Conservation (phyloP, 2,888 invertebrate genomes). For the Volucella bombylans region DNA sequence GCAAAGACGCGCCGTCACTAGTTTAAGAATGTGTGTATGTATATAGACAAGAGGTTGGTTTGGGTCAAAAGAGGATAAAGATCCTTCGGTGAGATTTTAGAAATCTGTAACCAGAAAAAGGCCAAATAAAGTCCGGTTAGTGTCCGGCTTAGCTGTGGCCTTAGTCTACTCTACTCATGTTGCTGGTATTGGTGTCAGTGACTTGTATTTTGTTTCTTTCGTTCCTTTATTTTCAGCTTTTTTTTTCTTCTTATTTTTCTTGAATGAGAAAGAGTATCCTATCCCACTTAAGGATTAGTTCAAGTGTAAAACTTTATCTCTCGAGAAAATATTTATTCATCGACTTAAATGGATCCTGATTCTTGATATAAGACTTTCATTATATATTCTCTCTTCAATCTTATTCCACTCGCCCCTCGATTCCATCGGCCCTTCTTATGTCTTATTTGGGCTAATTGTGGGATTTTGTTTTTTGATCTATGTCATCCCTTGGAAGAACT, state of each 20-base stretch:
- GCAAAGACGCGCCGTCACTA: too few species aligned
- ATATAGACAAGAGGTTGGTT: constrained; percentile 7
- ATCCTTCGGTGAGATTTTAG: constrained; percentile 59
- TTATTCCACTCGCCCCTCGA: too few species aligned
- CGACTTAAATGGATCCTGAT: constrained; percentile 63
- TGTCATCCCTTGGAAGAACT: constrained; percentile 16
- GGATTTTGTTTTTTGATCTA: constrained; percentile 56
- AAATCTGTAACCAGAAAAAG: constrained; percentile 60
- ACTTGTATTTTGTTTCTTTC: constrained; percentile 17
- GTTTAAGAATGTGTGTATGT: background rate
- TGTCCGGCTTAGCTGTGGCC: background rate
- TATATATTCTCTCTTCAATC: constrained; percentile 13
- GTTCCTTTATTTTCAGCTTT: background rate
- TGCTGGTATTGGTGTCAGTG: constrained; percentile 17
- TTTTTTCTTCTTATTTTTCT: background rate
- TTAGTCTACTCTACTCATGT: constrained; percentile 12
- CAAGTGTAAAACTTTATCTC: constrained; percentile 72
- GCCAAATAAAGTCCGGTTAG: constrained; percentile 45
- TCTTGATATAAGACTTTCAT: constrained; percentile 57
- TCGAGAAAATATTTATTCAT: constrained; percentile 65
- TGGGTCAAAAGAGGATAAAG: constrained; percentile 45
- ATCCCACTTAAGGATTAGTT: constrained; percentile 64
- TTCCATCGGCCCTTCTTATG: background rate
- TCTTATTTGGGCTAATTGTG: constrained; percentile 57
- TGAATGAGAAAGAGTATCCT: constrained; percentile 25